These are phyloP conservation scores for Drosophila pandora DNA, from an alignment of 1,140 invertebrate genomes.

Conservation along the genomic window DNA sequence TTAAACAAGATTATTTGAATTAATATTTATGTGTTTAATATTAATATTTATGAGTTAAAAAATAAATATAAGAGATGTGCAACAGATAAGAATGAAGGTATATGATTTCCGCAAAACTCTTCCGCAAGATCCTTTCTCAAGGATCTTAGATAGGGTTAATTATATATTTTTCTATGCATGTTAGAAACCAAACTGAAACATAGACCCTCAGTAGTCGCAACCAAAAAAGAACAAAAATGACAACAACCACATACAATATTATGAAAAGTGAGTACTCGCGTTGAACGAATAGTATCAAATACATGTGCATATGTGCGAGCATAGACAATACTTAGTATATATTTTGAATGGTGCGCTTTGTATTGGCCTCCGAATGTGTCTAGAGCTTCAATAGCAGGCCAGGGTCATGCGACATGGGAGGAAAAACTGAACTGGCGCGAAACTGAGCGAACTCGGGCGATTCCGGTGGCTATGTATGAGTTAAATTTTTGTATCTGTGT, in stretches of 20 bases:
- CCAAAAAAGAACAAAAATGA: not conserved
- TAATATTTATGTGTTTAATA: no score
- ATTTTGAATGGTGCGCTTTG: constrained; percentile 82
- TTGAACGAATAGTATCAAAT: constrained; percentile 5
- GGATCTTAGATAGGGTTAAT: no score
- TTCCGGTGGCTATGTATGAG: not conserved
- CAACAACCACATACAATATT: not conserved
- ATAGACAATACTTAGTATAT: constrained; percentile 65
- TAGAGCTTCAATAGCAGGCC: constrained; percentile 83
- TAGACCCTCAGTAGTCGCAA: not conserved
- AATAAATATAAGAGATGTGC: no score
- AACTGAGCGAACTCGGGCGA: constrained; percentile 55
- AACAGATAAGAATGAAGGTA: no score
- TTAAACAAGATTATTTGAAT: no score
- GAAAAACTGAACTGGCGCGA: constrained; percentile 71
- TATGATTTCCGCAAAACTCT: no score
- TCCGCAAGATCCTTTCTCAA: no score
- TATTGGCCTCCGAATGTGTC: constrained; percentile 79
- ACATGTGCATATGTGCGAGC: constrained; percentile 18
- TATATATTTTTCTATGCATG: not conserved
- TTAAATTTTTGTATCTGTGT: constrained; percentile 17
- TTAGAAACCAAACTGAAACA: constrained; percentile 19
- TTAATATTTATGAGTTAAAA: no score
- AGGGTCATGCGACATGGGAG: constrained; percentile 83
- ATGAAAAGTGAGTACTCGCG: constrained; percentile 5